Percentiles rank a stretch among this genome's conserved stretches.
phyloP scores from a whole-genome alignment of 2,888 invertebrate species.

The Beris chalybata region DNA sequence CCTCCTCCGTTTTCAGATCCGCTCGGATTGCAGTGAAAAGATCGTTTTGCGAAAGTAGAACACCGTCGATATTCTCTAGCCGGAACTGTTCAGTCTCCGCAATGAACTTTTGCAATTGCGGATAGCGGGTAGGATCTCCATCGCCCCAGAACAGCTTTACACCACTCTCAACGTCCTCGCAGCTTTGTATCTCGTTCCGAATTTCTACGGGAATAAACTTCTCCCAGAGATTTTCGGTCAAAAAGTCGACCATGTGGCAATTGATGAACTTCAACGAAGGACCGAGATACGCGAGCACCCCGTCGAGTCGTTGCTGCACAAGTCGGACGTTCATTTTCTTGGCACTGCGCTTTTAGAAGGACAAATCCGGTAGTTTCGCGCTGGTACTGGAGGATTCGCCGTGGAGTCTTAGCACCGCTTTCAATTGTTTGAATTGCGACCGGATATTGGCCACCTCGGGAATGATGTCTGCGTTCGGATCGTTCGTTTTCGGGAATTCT shows the following conservation, averaged over 20 bases:
- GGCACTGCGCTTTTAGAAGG: constrained; percentile 42
- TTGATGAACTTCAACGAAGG: constrained; percentile 67
- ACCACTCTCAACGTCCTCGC: constrained; percentile 54
- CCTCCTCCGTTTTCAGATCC: background rate
- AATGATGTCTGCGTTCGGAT: constrained; percentile 67
- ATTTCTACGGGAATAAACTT: constrained; percentile 62
- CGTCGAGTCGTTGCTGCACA: constrained; percentile 57
- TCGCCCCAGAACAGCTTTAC: constrained; percentile 45
- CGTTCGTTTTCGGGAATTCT: constrained; percentile 67
- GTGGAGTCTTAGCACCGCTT: constrained; percentile 59
- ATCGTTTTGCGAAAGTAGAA: constrained; percentile 51
- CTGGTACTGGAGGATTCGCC: constrained; percentile 25
- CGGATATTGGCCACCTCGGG: constrained; percentile 65
- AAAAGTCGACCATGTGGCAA: constrained; percentile 76
- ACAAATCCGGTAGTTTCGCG: constrained; percentile 45
- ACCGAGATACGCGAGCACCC: constrained; percentile 61
- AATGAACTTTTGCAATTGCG: constrained; percentile 42
- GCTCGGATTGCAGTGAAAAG: constrained; percentile 32
- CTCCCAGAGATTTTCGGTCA: constrained; percentile 69
- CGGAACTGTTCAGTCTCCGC: constrained; percentile 40
- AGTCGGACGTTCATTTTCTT: constrained; percentile 40
- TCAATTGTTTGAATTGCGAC: constrained; percentile 69
- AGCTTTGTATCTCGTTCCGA: constrained; percentile 57
- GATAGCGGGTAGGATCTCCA: background rate
- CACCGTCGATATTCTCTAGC: constrained; percentile 41